Conservation (phyloP, 2,888 invertebrate genomes). For the Syrista parreyssii region DNA sequence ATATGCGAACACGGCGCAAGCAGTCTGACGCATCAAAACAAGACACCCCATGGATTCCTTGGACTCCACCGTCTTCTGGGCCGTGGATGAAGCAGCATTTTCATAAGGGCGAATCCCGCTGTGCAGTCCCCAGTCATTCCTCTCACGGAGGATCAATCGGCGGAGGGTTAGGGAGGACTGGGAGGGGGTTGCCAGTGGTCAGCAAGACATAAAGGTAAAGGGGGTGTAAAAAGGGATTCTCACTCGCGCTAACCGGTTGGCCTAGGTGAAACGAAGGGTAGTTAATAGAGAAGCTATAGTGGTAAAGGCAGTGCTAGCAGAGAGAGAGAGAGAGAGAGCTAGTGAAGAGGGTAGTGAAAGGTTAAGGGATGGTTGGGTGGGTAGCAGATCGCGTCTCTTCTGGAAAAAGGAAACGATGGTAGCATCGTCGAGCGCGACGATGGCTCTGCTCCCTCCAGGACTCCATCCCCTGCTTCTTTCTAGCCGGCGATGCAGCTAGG, state of each 20-base stretch:
- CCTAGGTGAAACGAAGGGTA: background rate
- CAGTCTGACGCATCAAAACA: slow-evolving; percentile 37
- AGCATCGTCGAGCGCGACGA: background rate
- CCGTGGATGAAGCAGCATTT: slow-evolving; percentile 2
- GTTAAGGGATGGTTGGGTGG: background rate
- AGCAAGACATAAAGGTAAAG: background rate
- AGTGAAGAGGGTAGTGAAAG: slow-evolving; percentile 18
- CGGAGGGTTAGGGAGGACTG: slow-evolving; percentile 10
- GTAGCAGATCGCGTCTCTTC: background rate
- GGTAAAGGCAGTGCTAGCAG: slow-evolving; percentile 8
- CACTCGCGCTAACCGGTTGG: background rate
- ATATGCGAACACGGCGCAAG: slow-evolving; percentile 21
- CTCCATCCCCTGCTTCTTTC: background rate
- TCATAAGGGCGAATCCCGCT: background rate
- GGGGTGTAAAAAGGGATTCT: background rate
- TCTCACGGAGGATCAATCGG: background rate
- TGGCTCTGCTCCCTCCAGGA: background rate
- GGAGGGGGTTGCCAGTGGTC: slow-evolving; percentile 3
- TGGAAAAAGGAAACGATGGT: background rate
- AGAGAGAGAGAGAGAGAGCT: slow-evolving; percentile 11
- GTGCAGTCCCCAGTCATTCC: background rate
- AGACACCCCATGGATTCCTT: slow-evolving; percentile 29
- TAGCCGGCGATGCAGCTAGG: background rate
- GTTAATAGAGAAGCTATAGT: background rate
- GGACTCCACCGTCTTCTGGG: slow-evolving; percentile 19